Evolutionary conservation across 1,140 invertebrate species (phyloP), one percentile per base, ranked within the genome.

Genomic region (Cydia strobilella): DNA sequence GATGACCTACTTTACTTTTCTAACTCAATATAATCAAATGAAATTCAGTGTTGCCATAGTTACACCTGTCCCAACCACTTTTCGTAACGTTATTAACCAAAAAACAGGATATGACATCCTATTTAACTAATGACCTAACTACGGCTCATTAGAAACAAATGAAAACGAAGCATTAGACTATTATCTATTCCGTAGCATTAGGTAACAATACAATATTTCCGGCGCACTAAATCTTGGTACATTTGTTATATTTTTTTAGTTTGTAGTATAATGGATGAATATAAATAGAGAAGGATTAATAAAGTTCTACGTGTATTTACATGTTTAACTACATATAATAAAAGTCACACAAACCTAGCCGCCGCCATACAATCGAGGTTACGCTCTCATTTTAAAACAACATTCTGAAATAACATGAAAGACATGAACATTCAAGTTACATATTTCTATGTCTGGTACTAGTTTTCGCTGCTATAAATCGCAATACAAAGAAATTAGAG

Each of bases 51-150:
- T 39, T 31, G 7, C 63, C 35, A 69, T 69, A 69, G 42, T 69
- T 69, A 69, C 65, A 69, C 65, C 65, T 69, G 65, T 59, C 31
- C 27, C 31, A 9, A 69, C 65, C 65, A 69, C 65, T 69, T 65
- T 65, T 31, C 63, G 63, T 65, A 65, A 27, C 20, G n/a, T 2
- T 69, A 69, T 69, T 42, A 69, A 78, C 74, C 59, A 59, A 73
- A 72, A 63, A 79, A 79, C 80, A 79, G 84, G 83, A 86, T 85
- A 84, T 84, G 79, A 78, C 74, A 48, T 77, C 78, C 48, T 78
- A 82, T 82, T 83, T 79, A 81, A 31, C 74, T 84, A 85, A 85
- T 82, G 80, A 74, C 45, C 48, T 75, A 78, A 80, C 75, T 77
- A 82, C 42, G 65, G 80, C 69, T 84, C 82, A 80, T 84, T 82